These are phyloP conservation scores for Solenopsis fugax DNA, from an alignment of 1,140 invertebrate genomes.

Conservation along the genomic window DNA sequence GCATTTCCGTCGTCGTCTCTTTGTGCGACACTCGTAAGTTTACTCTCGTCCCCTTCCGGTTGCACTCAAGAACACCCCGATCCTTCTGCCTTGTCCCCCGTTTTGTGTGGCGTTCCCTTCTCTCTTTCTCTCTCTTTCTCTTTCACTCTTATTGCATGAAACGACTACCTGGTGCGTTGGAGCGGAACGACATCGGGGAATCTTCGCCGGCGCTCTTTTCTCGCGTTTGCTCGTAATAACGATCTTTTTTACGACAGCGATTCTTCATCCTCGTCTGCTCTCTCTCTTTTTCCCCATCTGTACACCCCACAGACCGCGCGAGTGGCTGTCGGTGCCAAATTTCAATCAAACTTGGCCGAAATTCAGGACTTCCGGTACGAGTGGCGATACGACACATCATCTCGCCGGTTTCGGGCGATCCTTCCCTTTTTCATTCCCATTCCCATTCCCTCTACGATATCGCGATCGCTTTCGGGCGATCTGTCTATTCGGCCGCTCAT, in stretches of 20 bases:
- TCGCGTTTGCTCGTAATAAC: conserved; percentile 61
- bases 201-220: conserved; percentile 48
- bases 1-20: conserved; percentile 59
- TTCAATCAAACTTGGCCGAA: conserved; percentile 75
- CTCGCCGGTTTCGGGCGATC: conserved; percentile 33
- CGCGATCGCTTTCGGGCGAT: conserved; percentile 13
- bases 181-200: conserved; percentile 51
- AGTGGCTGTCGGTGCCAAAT: conserved; percentile 68
- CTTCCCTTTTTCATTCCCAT: neutral
- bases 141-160: conserved; percentile 29
- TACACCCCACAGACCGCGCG: conserved; percentile 26
- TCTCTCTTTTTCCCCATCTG: neutral
- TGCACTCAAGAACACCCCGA: conserved; percentile 19
- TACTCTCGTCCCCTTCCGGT: conserved; percentile 47
- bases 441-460: conserved; percentile 28
- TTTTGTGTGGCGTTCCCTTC: neutral
- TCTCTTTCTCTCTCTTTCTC: neutral
- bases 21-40: conserved; percentile 64
- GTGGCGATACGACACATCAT: conserved; percentile 54
- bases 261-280: conserved; percentile 25
- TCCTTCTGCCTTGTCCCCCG: neutral
- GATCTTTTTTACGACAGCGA: conserved; percentile 65
- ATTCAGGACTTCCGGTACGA: conserved; percentile 64
- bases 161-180: conserved; percentile 64
- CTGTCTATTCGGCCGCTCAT: neutral